Base-by-base conservation (phyloP, 2,888 invertebrate genomes). In the Nasonia oneida region DNA sequence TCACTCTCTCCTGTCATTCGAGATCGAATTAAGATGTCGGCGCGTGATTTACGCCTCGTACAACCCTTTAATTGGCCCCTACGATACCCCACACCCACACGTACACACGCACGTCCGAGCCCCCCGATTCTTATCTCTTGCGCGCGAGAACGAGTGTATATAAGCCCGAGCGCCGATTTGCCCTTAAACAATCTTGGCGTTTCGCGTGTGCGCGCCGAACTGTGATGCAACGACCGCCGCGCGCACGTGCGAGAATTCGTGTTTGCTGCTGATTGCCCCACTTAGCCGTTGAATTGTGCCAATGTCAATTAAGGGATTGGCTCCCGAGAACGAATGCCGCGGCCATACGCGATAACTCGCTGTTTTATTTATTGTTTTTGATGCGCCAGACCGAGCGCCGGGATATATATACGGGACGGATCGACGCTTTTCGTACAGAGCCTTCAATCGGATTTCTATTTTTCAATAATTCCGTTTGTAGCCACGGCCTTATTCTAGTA, bases 1-100 rank as follows among this genome's bases (percentile, higher is more conserved):
- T 39, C 29, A 29, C 29, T 29, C 8, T 42, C 61, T 23, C 12
- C 81, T 80, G 81, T 85, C 84, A 77, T 81, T 71, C 70, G 81
- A 86, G 84, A 86, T 86, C 84, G 86, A 79, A 86, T 86, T 86
- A 84, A 86, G 86, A 86, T 86, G 84, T 84, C 64, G 64, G 81
- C 75, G 18, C 3, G 67, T 84, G 86, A 86, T 86, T 86, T 86
- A 86, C 78, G 81, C 78, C 23, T 1, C 47, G 81, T 74, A 71
- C 74, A 71, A 18, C 81, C 86, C 84, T 77, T 84, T 86, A 86
- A 86, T 86, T 86, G 86, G 86, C 81, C 67, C 42, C 64, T 53
- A 23, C 64, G 75, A 81, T 57, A 47, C 80, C 50, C 42, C 42
- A n/a, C 42, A 39, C n/a, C 67, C 81, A 29, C 73, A 12, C 74